Evolutionary conservation across 1,140 invertebrate species (phyloP).

Genomic region (Drosophila teissieri): DNA sequence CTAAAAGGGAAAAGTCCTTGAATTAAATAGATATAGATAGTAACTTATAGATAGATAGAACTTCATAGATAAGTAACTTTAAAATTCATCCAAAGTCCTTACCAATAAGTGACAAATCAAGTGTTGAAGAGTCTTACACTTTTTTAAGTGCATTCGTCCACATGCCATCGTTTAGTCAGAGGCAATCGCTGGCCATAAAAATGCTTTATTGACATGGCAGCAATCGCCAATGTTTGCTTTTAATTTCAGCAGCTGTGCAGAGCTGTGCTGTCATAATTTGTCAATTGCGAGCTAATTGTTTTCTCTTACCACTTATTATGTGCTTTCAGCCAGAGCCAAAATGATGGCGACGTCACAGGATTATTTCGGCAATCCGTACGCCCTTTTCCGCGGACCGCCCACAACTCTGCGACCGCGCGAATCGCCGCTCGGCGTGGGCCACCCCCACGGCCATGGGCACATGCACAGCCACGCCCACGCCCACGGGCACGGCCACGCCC

Average conservation of each 20-base stretch:
- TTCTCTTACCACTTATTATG: constrained; percentile 4
- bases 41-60: too few species aligned
- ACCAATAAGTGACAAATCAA: too few species aligned
- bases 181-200: constrained; percentile 50
- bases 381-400: constrained; percentile 78
- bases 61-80: too few species aligned
- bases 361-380: constrained; percentile 83
- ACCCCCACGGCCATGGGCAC: constrained; percentile 51
- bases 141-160: constrained; percentile 15
- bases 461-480: constrained; percentile 40
- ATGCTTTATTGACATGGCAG: constrained; percentile 65
- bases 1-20: too few species aligned
- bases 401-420: constrained; percentile 74
- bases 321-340: constrained; percentile 47
- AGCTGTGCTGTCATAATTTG: constrained; percentile 45
- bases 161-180: constrained; percentile 68
- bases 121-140: too few species aligned
- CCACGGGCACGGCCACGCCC: constrained; percentile 50
- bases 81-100: too few species aligned
- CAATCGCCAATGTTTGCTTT: constrained; percentile 58
- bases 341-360: constrained; percentile 84
- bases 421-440: constrained; percentile 71
- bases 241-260: constrained; percentile 45
- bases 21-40: too few species aligned
- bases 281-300: constrained; percentile 58